Conservation (phyloP, 2,797 vertebrate species). For the Pipistrellus kuhlii region DNA sequence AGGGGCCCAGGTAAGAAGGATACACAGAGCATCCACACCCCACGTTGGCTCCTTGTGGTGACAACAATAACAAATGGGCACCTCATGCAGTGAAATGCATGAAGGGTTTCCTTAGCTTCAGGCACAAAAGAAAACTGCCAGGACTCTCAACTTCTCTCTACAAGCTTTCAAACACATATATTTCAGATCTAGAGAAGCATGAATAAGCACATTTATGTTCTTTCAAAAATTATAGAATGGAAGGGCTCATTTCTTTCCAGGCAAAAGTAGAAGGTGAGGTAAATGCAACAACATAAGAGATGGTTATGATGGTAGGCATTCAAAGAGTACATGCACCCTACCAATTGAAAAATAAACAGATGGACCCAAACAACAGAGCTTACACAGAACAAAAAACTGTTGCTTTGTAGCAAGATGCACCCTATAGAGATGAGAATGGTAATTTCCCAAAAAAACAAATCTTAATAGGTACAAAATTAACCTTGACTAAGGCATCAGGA, state of each 20-base stretch:
- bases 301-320: neutral
- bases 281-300: conserved; percentile 42
- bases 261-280: conserved; percentile 12
- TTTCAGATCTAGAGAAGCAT: conserved; percentile 75
- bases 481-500: conserved; percentile 15
- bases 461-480: conserved; percentile 36
- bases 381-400: conserved; percentile 62
- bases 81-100: neutral
- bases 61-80: neutral
- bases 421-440: conserved; percentile 34
- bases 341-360: conserved; percentile 58
- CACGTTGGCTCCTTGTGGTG: conserved; percentile 12
- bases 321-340: neutral
- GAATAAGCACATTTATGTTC: conserved; percentile 85
- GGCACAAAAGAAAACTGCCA: conserved; percentile 66
- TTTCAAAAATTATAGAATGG: conserved; percentile 49
- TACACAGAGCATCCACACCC: neutral
- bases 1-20: neutral
- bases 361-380: conserved; percentile 12
- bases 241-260: conserved; percentile 50
- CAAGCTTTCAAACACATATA: conserved; percentile 57
- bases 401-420: conserved; percentile 21
- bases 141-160: conserved; percentile 44
- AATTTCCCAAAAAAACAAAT: neutral
- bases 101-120: conserved; percentile 28